A percentile compares a stretch with the other conserved stretches of the same genome.
Evolutionary conservation across 1,140 invertebrate species (phyloP).

Genomic region (Drosophila orena): DNA sequence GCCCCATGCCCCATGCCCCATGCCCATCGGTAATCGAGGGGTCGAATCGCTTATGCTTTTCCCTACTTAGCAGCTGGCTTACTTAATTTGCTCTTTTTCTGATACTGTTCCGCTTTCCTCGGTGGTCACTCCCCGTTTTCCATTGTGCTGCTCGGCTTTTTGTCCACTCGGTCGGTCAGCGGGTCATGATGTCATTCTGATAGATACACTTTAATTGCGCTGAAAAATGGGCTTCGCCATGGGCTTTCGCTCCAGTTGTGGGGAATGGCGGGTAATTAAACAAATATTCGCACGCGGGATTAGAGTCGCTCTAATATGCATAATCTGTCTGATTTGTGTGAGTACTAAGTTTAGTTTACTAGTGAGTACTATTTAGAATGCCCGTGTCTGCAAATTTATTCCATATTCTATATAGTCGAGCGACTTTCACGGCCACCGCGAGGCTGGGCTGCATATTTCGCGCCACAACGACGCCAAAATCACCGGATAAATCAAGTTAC

Average conservation of each 20-base stretch:
- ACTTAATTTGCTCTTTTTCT: conserved; percentile 52
- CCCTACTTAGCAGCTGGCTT: conserved; percentile 51
- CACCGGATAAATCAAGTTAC: conserved; percentile 85
- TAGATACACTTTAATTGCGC: conserved; percentile 72
- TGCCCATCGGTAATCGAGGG: conserved; percentile 19
- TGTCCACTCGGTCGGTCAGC: conserved; percentile 69
- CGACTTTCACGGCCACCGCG: conserved; percentile 67
- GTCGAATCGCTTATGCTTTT: conserved; percentile 34
- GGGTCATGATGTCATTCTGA: conserved; percentile 81
- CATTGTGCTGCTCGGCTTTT: conserved; percentile 49
- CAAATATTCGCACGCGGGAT: conserved; percentile 18
- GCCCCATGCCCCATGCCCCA: background rate
- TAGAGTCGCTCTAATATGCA: conserved; percentile 17
- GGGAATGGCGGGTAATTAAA: conserved; percentile 31
- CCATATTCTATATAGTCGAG: conserved; percentile 21
- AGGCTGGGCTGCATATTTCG: conserved; percentile 41
- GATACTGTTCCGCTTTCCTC: conserved; percentile 5
- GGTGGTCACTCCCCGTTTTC: conserved; percentile 19
- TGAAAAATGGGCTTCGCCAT: conserved; percentile 18
- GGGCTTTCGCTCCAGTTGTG: background rate
- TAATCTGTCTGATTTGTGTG: conserved; percentile 25
- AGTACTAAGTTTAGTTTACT: background rate
- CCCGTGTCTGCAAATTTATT: conserved; percentile 11
- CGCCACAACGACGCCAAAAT: conserved; percentile 55
- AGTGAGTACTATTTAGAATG: no score